These are phyloP conservation scores for Prolemur simus DNA, from an alignment of 2,113 vertebrate genomes.

Conservation along the genomic window DNA sequence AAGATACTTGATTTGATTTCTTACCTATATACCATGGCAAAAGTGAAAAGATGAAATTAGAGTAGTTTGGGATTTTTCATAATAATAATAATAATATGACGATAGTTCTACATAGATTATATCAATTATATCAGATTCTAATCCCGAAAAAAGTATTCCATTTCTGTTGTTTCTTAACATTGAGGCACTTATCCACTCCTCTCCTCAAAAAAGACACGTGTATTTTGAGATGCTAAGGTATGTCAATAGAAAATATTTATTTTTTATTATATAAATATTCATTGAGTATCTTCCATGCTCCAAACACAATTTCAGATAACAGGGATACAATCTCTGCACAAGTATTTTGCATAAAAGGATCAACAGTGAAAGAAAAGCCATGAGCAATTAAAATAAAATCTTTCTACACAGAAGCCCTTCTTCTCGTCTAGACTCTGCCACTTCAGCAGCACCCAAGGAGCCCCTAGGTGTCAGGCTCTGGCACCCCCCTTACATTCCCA, in stretches of 20 bases:
- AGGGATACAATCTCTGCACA: not conserved
- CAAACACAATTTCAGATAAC: not conserved
- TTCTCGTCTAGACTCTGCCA: not conserved
- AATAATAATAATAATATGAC: not conserved
- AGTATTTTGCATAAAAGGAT: not conserved
- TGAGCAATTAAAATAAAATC: not conserved
- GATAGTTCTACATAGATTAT: not conserved
- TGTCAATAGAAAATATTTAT: not conserved
- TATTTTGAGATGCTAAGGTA: not conserved
- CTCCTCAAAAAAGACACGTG: not conserved
- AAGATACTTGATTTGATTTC: not conserved
- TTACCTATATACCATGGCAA: not conserved
- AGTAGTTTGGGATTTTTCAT: not conserved
- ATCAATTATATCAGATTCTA: not conserved
- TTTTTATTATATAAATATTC: not conserved
- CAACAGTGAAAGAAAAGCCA: not conserved
- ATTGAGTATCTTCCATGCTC: not conserved
- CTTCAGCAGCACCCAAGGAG: no score
- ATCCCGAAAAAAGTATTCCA: not conserved
- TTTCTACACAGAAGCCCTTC: not conserved
- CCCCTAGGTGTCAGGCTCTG: not conserved
- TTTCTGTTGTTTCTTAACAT: not conserved
- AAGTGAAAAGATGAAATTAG: slow-evolving; percentile 11
- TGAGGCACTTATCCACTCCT: not conserved
- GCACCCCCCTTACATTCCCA: rapidly evolving